Conservation (phyloP, 2,113 vertebrate genomes). For the Penelope pileata region DNA sequence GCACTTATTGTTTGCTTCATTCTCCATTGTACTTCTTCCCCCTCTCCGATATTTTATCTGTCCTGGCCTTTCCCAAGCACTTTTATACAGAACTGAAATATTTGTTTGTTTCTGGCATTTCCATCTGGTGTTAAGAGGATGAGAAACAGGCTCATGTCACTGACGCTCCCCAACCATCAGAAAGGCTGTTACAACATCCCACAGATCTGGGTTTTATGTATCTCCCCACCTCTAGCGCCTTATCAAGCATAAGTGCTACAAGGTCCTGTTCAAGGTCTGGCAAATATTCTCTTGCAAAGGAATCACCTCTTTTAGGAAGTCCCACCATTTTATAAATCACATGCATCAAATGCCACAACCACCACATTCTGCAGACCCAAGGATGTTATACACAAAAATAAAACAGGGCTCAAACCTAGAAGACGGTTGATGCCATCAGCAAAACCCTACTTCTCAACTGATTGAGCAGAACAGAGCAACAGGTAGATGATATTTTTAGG, state of each 20-base stretch:
- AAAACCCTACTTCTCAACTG: neutral
- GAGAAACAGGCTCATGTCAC: constrained; percentile 56
- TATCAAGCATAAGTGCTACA: neutral
- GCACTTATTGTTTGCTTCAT: constrained; percentile 49
- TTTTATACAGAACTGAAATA: constrained; percentile 58
- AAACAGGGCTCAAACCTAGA: neutral
- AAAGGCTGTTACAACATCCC: neutral
- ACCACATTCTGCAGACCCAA: constrained; percentile 13
- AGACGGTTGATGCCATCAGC: neutral
- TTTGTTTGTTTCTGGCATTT: constrained; percentile 70
- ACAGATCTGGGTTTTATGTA: constrained; percentile 14
- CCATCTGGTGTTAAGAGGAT: constrained; percentile 67
- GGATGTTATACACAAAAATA: neutral
- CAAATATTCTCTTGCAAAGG: neutral
- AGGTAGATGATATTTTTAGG: neutral
- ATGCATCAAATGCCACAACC: neutral
- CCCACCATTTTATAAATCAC: constrained; percentile 4
- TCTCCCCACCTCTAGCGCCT: neutral
- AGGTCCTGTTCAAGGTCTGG: neutral
- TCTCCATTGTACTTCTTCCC: constrained; percentile 37
- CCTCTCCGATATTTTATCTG: constrained; percentile 14
- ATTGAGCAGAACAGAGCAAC: neutral
- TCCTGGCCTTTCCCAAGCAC: constrained; percentile 55
- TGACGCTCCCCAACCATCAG: neutral
- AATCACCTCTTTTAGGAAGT: neutral